Conservation (phyloP, 2,888 invertebrate genomes). For the Patella pellucida region DNA sequence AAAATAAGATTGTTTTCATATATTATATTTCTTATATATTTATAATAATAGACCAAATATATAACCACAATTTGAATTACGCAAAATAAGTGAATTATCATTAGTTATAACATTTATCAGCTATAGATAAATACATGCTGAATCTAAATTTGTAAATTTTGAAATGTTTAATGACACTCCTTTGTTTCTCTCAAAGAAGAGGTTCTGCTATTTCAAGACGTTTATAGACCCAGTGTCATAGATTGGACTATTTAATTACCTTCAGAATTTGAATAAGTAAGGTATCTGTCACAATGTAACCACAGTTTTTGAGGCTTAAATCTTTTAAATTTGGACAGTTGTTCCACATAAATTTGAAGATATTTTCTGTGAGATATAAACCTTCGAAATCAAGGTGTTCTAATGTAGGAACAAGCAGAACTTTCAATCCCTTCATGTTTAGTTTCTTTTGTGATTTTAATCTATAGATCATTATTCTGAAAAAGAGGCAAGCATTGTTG, state of each 20-base stretch:
- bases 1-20: no score
- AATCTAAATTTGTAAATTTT: no score
- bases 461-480: slow-evolving; percentile 62
- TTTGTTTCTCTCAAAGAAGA: no score
- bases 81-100: no score
- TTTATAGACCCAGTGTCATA: no score
- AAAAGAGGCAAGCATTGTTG: slow-evolving; percentile 14
- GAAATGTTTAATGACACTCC: no score
- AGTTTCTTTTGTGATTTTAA: slow-evolving; percentile 58
- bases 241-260: slow-evolving; percentile 37
- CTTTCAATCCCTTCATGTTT: slow-evolving; percentile 45
- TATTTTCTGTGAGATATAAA: slow-evolving; percentile 55
- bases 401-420: slow-evolving; percentile 53
- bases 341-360: slow-evolving; percentile 48
- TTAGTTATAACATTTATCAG: no score
- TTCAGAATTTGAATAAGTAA: slow-evolving; percentile 53
- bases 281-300: slow-evolving; percentile 63
- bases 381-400: slow-evolving; percentile 61
- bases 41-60: no score
- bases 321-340: slow-evolving; percentile 56
- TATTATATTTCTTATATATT: no score
- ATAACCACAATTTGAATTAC: no score
- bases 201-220: no score
- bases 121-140: no score
- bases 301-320: slow-evolving; percentile 60